A percentile compares a stretch with the other conserved stretches of the same genome.
Conservation (phyloP, 2,888 invertebrate genomes). For the Byasa hedistus region DNA sequence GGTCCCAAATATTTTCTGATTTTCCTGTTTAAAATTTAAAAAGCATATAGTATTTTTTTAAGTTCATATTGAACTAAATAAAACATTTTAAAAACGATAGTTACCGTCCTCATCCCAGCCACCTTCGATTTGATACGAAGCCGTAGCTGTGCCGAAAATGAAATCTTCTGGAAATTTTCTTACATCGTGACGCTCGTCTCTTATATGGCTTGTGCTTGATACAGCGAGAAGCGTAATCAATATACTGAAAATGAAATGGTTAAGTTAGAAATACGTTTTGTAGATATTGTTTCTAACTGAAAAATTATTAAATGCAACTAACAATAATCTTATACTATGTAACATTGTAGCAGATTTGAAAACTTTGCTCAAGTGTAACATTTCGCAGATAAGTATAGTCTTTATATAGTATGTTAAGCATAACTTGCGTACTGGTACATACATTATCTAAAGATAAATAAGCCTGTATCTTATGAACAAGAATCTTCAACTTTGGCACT, state of each 20-base stretch:
- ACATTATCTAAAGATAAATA: conserved; percentile 7
- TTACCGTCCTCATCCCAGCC: conserved; percentile 78
- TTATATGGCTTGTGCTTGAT: conserved; percentile 11
- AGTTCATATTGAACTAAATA: neutral
- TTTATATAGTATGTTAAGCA: conserved; percentile 4
- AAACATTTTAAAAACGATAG: conserved; percentile 31
- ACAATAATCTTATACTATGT: conserved; percentile 10
- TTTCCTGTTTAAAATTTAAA: conserved; percentile 52
- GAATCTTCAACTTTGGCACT: neutral
- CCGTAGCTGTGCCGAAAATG: conserved; percentile 62
- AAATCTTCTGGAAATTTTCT: conserved; percentile 55
- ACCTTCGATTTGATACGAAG: conserved; percentile 81
- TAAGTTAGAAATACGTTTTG: neutral
- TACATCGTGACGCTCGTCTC: conserved; percentile 22
- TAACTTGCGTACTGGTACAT: neutral
- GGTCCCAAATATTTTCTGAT: conserved; percentile 80
- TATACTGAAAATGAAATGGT: conserved; percentile 12
- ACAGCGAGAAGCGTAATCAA: conserved; percentile 7
- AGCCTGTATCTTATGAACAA: neutral
- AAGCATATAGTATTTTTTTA: neutral
- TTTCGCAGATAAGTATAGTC: neutral
- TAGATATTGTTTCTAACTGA: neutral
- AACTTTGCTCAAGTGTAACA: neutral
- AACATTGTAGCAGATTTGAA: conserved; percentile 10
- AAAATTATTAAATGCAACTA: conserved; percentile 1